Evolutionary conservation across 64 coral and sea anemone genomes (phyloP), one percentile per base, ranked within the genome.

Genomic region (Porites australiensis): DNA sequence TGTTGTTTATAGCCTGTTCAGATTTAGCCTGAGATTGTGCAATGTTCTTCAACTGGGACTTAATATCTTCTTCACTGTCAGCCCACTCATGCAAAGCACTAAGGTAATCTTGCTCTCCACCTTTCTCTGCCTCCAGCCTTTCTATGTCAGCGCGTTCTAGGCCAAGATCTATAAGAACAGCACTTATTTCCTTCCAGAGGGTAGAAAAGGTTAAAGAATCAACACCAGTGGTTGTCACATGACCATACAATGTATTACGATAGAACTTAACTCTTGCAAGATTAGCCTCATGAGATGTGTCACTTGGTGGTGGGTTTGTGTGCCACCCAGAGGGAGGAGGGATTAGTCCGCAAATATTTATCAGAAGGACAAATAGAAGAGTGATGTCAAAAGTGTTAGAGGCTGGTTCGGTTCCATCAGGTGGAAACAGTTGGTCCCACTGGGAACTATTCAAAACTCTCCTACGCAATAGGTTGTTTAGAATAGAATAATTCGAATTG

Each of bases 151-250:
- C 27, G 27, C 27, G 27, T 0, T 37, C 27, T 37, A 37, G 27
- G 27, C 86, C 86, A 73, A 88, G 86, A 23, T 67, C 69, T n/a
- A 88, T 22, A 37, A 88, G 66, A 45, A 59, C 70, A 75, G 12
- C 3, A 61, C 70, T 75, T 16, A 88, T 76, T 13, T 88, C 53
- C 4, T 75, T 59, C 86, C 86, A 88, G 7, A 60, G 44, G 2
- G 14, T 8, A 12, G 55, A 20, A 44, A 88, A 88, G n/a, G 44
- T 51, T 22, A 46, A 4, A 14, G 46, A 8, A 13, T 70, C 50
- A 15, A 86, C 43, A 13, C 60, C 37, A 20, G 83, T 37, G 27
- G 27, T 37, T 37, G 27, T 37, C 27, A 37, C 27, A 37, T 37
- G 27, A 37, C 27, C 27, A 37, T 4, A 70, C 19, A 20, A 70